Conservation (phyloP, 2,113 vertebrate genomes). For the Platysteira castanea region DNA sequence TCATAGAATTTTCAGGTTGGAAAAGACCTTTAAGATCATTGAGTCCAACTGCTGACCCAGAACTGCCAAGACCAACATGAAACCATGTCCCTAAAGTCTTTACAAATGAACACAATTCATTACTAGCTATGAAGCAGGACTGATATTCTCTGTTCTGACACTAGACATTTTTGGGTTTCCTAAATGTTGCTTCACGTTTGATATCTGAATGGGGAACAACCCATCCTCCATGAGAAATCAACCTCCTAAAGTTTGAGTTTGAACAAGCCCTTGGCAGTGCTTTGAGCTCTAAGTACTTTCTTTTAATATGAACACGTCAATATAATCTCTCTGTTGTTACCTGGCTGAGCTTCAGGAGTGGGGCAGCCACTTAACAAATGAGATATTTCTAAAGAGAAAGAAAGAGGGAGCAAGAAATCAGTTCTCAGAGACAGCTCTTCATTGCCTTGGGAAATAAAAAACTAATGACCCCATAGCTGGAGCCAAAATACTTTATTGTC, state of each 20-base stretch:
- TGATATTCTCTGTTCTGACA: background rate
- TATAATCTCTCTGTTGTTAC: background rate
- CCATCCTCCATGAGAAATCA: background rate
- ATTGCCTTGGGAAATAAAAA: conserved; percentile 39
- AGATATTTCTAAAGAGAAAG: conserved; percentile 15
- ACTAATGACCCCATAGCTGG: background rate
- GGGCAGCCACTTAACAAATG: conserved; percentile 37
- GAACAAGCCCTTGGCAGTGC: background rate
- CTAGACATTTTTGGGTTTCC: background rate
- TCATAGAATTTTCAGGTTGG: background rate
- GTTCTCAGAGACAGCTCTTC: conserved; percentile 19
- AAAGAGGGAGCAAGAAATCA: conserved; percentile 11
- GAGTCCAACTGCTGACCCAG: background rate
- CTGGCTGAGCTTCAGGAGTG: conserved; percentile 25
- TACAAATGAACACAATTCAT: background rate
- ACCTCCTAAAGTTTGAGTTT: background rate
- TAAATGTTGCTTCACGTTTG: background rate
- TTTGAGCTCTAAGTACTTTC: background rate
- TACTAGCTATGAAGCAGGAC: background rate
- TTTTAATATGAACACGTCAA: background rate
- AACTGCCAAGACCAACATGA: background rate
- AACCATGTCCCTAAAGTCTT: background rate
- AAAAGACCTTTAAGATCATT: background rate
- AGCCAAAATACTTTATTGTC: conserved; percentile 32
- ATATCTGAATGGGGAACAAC: background rate